Percentiles rank a stretch among this genome's conserved stretches.
Conservation (phyloP, 1,140 invertebrate species). For the Cecropterus lyciades region DNA sequence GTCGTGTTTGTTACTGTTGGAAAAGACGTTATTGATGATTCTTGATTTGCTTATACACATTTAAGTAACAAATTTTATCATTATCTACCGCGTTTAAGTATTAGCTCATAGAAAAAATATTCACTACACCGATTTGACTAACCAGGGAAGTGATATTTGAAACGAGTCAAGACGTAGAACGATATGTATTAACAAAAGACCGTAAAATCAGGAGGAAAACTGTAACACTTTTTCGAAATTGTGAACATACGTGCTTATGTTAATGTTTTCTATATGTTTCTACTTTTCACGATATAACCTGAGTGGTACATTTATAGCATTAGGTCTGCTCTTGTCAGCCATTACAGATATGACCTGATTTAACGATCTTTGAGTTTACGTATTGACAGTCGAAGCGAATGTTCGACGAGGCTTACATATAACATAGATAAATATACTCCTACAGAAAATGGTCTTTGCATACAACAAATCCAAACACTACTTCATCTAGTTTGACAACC, state of each 20-base stretch:
- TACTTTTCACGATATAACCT: no score
- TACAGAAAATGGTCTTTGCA: no score
- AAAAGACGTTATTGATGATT: neutral
- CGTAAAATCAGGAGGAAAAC: constrained; percentile 42
- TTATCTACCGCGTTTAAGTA: constrained; percentile 13
- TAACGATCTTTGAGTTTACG: constrained; percentile 46
- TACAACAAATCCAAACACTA: constrained; percentile 58
- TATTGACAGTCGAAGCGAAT: constrained; percentile 46
- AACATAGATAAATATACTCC: constrained; percentile 24
- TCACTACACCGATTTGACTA: constrained; percentile 8
- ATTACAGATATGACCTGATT: constrained; percentile 40
- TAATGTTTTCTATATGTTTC: no score
- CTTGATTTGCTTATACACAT: neutral
- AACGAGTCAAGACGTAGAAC: constrained; percentile 62
- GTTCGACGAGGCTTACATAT: constrained; percentile 49
- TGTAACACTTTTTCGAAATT: neutral
- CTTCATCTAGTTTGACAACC: constrained; percentile 58
- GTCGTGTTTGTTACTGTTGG: constrained; percentile 32
- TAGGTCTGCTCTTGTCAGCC: neutral
- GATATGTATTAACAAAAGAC: constrained; percentile 69
- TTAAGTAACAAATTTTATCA: constrained; percentile 3
- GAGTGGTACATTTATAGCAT: neutral
- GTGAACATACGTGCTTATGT: neutral
- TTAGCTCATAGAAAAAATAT: constrained; percentile 14
- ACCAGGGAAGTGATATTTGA: constrained; percentile 49